Base-by-base conservation (phyloP, 2,797 vertebrate species). In the Malacoctenus gilli region DNA sequence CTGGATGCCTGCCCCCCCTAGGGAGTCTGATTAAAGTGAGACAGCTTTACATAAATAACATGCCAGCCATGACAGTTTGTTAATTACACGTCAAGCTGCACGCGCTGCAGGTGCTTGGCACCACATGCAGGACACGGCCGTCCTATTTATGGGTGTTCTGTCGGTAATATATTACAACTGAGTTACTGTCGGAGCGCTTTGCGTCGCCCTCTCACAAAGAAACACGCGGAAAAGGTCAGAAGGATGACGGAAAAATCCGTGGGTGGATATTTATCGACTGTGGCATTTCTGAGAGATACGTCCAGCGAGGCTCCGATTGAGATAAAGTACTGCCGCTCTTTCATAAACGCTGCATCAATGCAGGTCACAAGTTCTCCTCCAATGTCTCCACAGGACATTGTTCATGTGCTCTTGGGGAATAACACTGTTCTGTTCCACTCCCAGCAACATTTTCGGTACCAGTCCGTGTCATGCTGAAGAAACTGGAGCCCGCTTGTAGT, bases 11-110 rank as follows among this genome's bases (percentile, higher is more conserved):
- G 71, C 58, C 50, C 44, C 50, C 46, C 44, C 28, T 44, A 70
- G 34, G 77, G 64, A 61, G 59, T 59, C 43, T 22, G 64, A 68
- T 67, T 62, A 59, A 64, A 60, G 39, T 1, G 12, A 22, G 7
- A 2, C 11, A 28, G 57, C 23, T 9, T 44, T 58, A 52, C 18
- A 3, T 42, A 48, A 75, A 53, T 23, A 66, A 65, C 59, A 59
- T 38, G 54, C 51, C 40, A 37, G 25, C 42, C 67, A 21, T 42
- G 32, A 59, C 37, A 30, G 43, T 49, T 59, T 77, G 53, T 46
- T 83, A 66, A 76, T 79, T 62, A 56, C 73, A 66, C 42, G 53
- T 72, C 70, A 70, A 43, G 68, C 72, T 72, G 60, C 8, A 65
- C 10, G 5, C 55, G 23, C 59, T 12, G 43, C 67, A 66, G 65